Conservation (phyloP, 35 echinoderm and acorn worm genomes). For the Strongylocentrotus purpuratus region DNA sequence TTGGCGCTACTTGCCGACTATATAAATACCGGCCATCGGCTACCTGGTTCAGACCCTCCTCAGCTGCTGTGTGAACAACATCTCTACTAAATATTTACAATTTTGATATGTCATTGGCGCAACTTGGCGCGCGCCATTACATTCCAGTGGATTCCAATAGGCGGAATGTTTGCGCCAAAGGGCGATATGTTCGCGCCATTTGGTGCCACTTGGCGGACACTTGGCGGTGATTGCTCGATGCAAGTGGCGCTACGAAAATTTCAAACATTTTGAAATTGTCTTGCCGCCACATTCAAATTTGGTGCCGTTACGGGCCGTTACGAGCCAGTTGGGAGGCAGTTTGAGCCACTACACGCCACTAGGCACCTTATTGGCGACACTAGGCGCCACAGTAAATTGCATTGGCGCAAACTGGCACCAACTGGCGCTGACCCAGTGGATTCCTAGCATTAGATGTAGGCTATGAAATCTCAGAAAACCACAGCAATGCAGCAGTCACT, state of each 20-base stretch:
- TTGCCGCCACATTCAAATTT: too few species aligned
- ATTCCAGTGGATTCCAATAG: too few species aligned
- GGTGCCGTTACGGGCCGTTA: too few species aligned
- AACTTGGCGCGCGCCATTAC: too few species aligned
- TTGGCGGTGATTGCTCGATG: too few species aligned
- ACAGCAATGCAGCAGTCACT: too few species aligned
- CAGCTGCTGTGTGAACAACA: slow-evolving; percentile 45
- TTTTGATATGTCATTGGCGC: slow-evolving; percentile 34
- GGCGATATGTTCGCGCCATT: too few species aligned
- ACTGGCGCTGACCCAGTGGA: slow-evolving; percentile 3
- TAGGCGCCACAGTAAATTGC: not conserved
- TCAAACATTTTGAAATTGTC: too few species aligned
- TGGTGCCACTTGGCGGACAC: too few species aligned
- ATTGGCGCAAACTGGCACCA: not conserved
- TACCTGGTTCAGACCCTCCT: not conserved
- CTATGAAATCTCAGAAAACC: too few species aligned
- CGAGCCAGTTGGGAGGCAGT: not conserved
- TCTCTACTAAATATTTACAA: slow-evolving; percentile 43
- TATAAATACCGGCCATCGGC: not conserved
- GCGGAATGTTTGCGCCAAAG: too few species aligned
- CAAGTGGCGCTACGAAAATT: too few species aligned
- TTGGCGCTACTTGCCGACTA: slow-evolving; percentile 42
- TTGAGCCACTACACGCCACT: slow-evolving; percentile 29
- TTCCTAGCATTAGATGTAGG: slow-evolving; percentile 9
- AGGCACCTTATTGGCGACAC: slow-evolving; percentile 16